phyloP scores from a whole-genome alignment of 2,113 vertebrate genomes.

The Condylura cristata region DNA sequence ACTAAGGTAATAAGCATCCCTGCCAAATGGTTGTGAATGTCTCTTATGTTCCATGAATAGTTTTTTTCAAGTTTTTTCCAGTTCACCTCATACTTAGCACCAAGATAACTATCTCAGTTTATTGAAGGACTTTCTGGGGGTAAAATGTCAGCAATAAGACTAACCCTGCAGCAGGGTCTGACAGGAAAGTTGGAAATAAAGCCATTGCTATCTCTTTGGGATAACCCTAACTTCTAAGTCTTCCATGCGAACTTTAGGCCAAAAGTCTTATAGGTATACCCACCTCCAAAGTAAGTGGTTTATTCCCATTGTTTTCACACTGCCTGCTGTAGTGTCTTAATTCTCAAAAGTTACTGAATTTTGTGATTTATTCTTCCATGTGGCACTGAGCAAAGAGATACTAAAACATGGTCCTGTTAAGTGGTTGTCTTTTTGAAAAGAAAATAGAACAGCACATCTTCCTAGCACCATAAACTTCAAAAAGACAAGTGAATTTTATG shows the following conservation, averaged over 20 bases:
- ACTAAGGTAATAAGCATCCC: background rate
- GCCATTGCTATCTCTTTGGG: slow-evolving; percentile 4
- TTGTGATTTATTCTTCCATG: background rate
- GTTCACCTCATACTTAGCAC: background rate
- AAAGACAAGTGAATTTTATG: slow-evolving; percentile 48
- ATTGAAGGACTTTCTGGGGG: background rate
- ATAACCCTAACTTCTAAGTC: slow-evolving; percentile 33
- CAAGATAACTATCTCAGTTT: background rate
- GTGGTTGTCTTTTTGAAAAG: slow-evolving; percentile 10
- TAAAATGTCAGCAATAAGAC: slow-evolving; percentile 54
- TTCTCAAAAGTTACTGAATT: background rate
- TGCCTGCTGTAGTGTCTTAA: background rate
- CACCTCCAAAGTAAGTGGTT: background rate
- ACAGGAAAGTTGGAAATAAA: slow-evolving; percentile 54
- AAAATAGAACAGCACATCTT: slow-evolving; percentile 37
- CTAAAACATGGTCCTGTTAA: background rate
- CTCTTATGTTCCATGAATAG: slow-evolving; percentile 31
- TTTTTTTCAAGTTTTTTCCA: background rate
- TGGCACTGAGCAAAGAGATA: slow-evolving; percentile 13
- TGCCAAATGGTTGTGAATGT: slow-evolving; percentile 10
- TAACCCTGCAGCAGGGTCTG: slow-evolving; percentile 12
- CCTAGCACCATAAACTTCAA: slow-evolving; percentile 1
- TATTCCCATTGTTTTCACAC: background rate
- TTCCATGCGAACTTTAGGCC: slow-evolving; percentile 41
- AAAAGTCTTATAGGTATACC: background rate